Base-by-base conservation (phyloP, 2,113 vertebrate genomes). In the Crotalus helleri region DNA sequence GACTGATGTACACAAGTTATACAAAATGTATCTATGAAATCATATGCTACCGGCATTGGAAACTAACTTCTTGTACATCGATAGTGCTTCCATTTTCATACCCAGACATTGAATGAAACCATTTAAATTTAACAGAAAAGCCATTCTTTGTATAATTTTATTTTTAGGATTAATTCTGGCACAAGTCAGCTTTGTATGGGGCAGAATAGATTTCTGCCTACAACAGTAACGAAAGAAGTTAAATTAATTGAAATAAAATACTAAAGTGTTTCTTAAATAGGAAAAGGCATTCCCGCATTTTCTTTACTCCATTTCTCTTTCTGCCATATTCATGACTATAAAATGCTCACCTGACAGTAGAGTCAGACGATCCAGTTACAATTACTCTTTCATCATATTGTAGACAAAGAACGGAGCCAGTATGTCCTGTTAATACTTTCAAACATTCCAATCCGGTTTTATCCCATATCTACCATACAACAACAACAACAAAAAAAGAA, bases 311-410 rank as follows among this genome's bases (percentile, higher is more conserved):
- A 53, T 21, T 8, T 33, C 4, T 6, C 29, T 90, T 90, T 54
- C 24, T 5, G 12, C 12, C 9, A 46, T 17, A 44, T 53, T 61
- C 26, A 9, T 29, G 61, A 26, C 13, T 54, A 54, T 21, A 44
- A 39, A 11, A 0, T 85, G 92, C 97, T 96, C 93, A 99, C 99
- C 99, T 98, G 94, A 99, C 99, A 91, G 99, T 99, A n/a, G 99
- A 99, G 96, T 99, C 99, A 49, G 99, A 99, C 87, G 99, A 99
- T 94, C 99, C 99, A 23, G 99, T 99, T 96, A 99, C 99, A 94
- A 99, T 99, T 96, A 99, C 99, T 95, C 99, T 98, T 93, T 99
- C 99, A 58, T 99, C 99, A 89, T 99, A 99, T 96, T 99, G 99
- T 94, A 99, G 98, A 98, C 99, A 99, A 94, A 99, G 98, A 96